Conservation (phyloP, 2,113 vertebrate species). For the Columba janthina region DNA sequence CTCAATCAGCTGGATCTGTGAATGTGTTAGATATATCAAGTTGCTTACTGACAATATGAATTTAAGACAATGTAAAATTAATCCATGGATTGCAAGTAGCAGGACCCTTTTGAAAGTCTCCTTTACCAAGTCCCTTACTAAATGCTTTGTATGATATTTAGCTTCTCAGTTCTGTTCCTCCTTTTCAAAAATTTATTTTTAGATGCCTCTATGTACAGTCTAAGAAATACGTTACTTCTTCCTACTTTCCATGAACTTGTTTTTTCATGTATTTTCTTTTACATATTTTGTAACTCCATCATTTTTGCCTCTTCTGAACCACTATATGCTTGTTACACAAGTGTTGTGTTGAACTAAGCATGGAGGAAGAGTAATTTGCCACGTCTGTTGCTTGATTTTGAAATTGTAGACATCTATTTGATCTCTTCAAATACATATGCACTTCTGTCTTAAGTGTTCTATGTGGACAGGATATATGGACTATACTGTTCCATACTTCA, state of each 20-base stretch:
- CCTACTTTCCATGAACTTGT: neutral
- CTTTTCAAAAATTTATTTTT: neutral
- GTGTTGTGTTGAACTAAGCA: neutral
- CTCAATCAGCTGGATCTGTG: neutral
- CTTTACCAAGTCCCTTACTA: neutral
- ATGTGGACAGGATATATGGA: rapidly evolving
- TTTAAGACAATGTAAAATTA: neutral
- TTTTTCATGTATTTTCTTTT: neutral
- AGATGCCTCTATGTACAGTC: neutral
- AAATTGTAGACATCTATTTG: neutral
- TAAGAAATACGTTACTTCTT: neutral
- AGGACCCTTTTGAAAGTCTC: neutral
- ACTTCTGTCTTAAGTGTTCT: neutral
- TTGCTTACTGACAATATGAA: neutral
- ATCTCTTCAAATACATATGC: neutral
- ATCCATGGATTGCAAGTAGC: neutral
- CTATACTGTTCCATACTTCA: neutral
- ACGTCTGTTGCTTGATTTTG: neutral
- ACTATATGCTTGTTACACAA: neutral
- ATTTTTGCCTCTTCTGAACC: neutral
- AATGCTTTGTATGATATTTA: neutral
- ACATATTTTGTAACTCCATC: neutral
- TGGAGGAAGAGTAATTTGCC: neutral
- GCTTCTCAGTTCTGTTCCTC: rapidly evolving
- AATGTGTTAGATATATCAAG: neutral